Percentiles rank a stretch among this genome's conserved stretches.
Evolutionary conservation across 2,113 vertebrate species (phyloP).

Genomic region (Strix aluco): DNA sequence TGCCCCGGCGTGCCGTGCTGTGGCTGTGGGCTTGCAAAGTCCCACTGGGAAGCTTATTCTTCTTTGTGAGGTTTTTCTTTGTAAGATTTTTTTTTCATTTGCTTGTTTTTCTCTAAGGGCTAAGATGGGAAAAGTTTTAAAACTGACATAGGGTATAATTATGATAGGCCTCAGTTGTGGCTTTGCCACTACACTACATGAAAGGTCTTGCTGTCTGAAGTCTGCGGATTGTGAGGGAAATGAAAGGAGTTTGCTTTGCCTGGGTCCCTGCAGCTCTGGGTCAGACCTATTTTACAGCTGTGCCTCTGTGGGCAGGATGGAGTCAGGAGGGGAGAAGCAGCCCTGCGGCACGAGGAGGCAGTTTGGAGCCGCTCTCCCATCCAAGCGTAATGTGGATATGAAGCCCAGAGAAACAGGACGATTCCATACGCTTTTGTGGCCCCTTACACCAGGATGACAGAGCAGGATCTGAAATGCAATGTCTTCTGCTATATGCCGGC

Average conservation of each 20-base stretch:
- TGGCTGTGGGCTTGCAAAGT: background rate
- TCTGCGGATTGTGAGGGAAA: accelerated
- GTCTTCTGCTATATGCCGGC: accelerated
- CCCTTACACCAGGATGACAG: background rate
- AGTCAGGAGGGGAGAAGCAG: background rate
- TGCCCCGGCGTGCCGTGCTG: accelerated
- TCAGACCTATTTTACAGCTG: background rate
- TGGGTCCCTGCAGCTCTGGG: background rate
- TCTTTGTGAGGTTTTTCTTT: background rate
- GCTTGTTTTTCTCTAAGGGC: background rate
- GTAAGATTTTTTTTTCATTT: background rate
- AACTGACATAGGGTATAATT: accelerated
- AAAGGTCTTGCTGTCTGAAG: background rate
- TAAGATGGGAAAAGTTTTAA: background rate
- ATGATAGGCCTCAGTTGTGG: background rate
- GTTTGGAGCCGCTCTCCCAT: background rate
- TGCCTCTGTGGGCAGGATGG: background rate
- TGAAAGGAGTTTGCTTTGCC: background rate
- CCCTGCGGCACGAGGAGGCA: accelerated
- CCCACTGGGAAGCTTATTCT: background rate
- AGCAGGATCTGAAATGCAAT: background rate
- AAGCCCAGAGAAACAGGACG: background rate
- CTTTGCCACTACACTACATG: background rate
- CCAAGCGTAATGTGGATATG: accelerated
- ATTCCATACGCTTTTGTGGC: background rate